phyloP scores from a whole-genome alignment of 1,140 invertebrate genomes.

The Hylaeus volcanicus region DNA sequence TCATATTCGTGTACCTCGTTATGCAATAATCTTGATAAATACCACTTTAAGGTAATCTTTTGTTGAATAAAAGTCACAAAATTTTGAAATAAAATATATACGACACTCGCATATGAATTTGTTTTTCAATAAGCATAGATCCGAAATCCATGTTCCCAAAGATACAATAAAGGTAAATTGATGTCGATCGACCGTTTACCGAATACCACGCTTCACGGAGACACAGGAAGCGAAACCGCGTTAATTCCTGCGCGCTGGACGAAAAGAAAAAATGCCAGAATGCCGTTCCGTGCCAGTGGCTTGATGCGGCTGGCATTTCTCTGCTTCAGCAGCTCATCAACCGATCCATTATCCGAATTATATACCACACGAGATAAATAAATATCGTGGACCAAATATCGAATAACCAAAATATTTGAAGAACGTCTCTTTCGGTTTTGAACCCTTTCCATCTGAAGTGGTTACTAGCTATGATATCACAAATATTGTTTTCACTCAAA shows the following conservation, averaged over 20 bases:
- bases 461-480: not conserved
- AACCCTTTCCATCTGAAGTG: not conserved
- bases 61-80: too few species aligned
- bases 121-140: not conserved
- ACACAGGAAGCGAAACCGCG: constrained; percentile 37
- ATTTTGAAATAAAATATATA: too few species aligned
- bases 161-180: constrained; percentile 16
- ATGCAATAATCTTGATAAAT: too few species aligned
- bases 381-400: constrained; percentile 24
- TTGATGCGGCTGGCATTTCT: constrained; percentile 41
- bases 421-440: not conserved
- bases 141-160: not conserved
- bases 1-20: too few species aligned
- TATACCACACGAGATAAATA: constrained; percentile 35
- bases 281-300: constrained; percentile 52
- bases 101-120: too few species aligned
- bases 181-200: constrained; percentile 58
- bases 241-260: constrained; percentile 58
- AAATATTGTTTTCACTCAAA: not conserved
- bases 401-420: not conserved
- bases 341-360: constrained; percentile 47
- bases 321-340: constrained; percentile 48
- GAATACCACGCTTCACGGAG: constrained; percentile 45
- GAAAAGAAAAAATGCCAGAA: constrained; percentile 59
- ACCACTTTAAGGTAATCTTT: too few species aligned